Base-by-base conservation (phyloP, 2,797 vertebrate genomes). In the Sardinella longiceps region DNA sequence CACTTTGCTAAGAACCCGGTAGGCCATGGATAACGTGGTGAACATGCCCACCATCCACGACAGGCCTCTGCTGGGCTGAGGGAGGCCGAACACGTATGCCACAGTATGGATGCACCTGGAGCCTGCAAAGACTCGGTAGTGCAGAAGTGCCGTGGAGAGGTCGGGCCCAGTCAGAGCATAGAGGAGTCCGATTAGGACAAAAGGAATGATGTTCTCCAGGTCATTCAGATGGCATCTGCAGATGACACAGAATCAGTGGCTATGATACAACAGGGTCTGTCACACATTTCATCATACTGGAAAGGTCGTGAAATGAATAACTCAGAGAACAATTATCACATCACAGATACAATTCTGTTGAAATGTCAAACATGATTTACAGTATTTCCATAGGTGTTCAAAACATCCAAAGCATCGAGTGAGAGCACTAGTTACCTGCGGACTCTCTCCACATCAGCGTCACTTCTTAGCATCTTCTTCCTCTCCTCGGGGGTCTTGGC, bases 141-240 rank as follows among this genome's bases (percentile, higher is more conserved):
- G 97, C 84, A 97, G 89, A 86, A 98, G 82, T 63, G 98, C 97
- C 0, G 88, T 81, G 23, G 92, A 93, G 6, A 96, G 94, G 0
- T 96, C 92, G 0, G 97, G 97, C 12, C 92, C 93, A 0, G 95
- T 96, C 87, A 99, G 88, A 3, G 95, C 82, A 0, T 98, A 99
- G 46, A 99, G 90, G 15, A 99, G 93, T 2, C 97, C 97, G 0
- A 98, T 84, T 23, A 96, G 85, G 20, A 98, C 63, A 30, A 98
- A 99, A 0, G 98, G 98, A 58, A 98, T 14, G 0, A 99, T 92
- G 70, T 97, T 99, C 90, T 99, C 98, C 88, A 99, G 88, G 91
- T 99, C 98, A 11, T 99, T 99, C 91, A 92, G 95, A 90, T 99
- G 98, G 87, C 94, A 95, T 87, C 98, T 99, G 90, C 5, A 7